These are phyloP conservation scores for Heteractis magnifica DNA, from an alignment of 92 coral and sea anemone species.

Conservation along the genomic window DNA sequence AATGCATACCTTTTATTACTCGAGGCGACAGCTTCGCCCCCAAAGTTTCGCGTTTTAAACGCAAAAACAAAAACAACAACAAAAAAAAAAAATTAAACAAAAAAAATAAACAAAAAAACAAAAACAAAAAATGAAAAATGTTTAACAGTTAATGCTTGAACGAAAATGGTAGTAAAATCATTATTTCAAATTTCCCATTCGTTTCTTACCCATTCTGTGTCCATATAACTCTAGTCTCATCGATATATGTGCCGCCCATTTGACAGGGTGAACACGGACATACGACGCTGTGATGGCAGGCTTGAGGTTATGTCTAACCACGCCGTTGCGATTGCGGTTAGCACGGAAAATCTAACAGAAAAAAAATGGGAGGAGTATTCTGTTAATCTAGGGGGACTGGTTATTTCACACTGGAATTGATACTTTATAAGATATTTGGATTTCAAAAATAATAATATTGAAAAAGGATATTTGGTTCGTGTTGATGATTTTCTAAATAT, in stretches of 20 bases:
- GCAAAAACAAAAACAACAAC: too few species aligned
- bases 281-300: conserved; percentile 67
- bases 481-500: too few species aligned
- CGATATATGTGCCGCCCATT: conserved; percentile 70
- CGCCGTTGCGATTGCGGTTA: conserved; percentile 67
- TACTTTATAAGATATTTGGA: too few species aligned
- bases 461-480: too few species aligned
- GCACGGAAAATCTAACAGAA: conserved; percentile 61
- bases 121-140: neutral
- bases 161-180: neutral
- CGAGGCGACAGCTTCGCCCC: too few species aligned
- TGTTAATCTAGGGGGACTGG: neutral
- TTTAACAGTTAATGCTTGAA: neutral
- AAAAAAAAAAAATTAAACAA: too few species aligned
- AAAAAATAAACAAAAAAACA: neutral
- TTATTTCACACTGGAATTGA: too few species aligned
- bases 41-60: too few species aligned
- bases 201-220: conserved; percentile 68
- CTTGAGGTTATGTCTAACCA: conserved; percentile 58
- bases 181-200: too few species aligned
- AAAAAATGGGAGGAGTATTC: neutral
- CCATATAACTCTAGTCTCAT: conserved; percentile 83
- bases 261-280: conserved; percentile 73
- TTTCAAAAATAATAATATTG: too few species aligned
- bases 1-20: too few species aligned